Conservation (phyloP, 1,140 invertebrate species). For the Temnothorax curvispinosus region DNA sequence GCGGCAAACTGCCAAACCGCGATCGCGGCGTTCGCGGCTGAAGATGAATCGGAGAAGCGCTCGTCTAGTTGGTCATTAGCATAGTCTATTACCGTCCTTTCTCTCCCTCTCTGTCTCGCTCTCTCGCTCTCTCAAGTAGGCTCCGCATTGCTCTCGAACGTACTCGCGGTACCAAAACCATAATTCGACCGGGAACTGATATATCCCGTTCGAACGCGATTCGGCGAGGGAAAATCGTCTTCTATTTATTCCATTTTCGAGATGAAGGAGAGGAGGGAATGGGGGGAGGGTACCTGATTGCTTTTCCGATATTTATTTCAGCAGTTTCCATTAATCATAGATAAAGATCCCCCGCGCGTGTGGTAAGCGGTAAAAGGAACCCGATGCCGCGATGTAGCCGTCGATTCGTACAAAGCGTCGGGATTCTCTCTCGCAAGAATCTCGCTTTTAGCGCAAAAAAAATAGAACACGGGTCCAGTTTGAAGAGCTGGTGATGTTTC, state of each 20-base stretch:
- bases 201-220: constrained; percentile 57
- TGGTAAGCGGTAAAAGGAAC: constrained; percentile 41
- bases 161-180: constrained; percentile 42
- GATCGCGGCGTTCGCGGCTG: constrained; percentile 33
- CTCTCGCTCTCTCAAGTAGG: constrained; percentile 1
- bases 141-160: constrained; percentile 20
- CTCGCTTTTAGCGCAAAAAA: constrained; percentile 17
- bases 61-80: constrained; percentile 43
- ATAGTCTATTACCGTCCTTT: constrained; percentile 38
- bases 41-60: constrained; percentile 43
- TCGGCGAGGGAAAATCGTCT: constrained; percentile 22
- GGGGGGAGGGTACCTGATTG: constrained; percentile 56
- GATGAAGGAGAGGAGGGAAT: background rate
- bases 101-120: background rate
- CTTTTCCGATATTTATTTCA: constrained; percentile 74
- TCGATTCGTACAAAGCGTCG: constrained; percentile 30
- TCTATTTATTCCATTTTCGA: constrained; percentile 67
- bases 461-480: background rate
- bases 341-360: constrained; percentile 15
- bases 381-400: constrained; percentile 51
- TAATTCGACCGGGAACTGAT: constrained; percentile 65
- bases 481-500: constrained; percentile 35
- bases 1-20: constrained; percentile 61
- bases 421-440: constrained; percentile 41
- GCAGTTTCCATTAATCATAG: constrained; percentile 68